Conservation (phyloP, 2,888 invertebrate species). For the Cheilosia variabilis region DNA sequence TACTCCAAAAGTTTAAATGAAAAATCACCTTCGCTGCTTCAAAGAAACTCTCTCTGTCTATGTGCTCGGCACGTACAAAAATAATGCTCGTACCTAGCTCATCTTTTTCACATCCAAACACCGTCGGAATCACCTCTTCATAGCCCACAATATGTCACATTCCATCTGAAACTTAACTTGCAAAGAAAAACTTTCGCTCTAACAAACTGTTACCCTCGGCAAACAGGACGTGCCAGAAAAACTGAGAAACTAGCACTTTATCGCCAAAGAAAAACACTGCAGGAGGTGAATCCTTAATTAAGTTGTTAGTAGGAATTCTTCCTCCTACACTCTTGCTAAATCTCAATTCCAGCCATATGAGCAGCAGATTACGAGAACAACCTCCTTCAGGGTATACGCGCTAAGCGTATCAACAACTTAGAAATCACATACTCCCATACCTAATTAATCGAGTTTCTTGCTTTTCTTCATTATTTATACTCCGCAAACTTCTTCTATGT, state of each 20-base stretch:
- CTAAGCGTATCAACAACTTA: constrained; percentile 51
- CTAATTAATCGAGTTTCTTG: constrained; percentile 62
- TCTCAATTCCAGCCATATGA: constrained; percentile 25
- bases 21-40: not conserved
- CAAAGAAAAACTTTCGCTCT: constrained; percentile 51
- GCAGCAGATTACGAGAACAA: not conserved
- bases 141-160: constrained; percentile 74
- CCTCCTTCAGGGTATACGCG: constrained; percentile 8
- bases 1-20: constrained; percentile 1
- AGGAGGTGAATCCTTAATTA: constrained; percentile 69
- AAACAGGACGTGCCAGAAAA: constrained; percentile 58
- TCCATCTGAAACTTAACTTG: constrained; percentile 54
- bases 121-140: constrained; percentile 51
- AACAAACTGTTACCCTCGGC: constrained; percentile 65
- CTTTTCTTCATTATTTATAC: constrained; percentile 48
- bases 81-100: constrained; percentile 15
- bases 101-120: constrained; percentile 51
- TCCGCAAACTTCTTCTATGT: not conserved
- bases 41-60: not conserved
- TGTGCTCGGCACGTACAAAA: not conserved
- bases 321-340: constrained; percentile 13
- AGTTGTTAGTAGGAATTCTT: constrained; percentile 55
- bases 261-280: constrained; percentile 52
- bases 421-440: constrained; percentile 57
- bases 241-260: constrained; percentile 64